Evolutionary conservation across 2,113 vertebrate genomes (phyloP).

Genomic region (Ascaphus truei): DNA sequence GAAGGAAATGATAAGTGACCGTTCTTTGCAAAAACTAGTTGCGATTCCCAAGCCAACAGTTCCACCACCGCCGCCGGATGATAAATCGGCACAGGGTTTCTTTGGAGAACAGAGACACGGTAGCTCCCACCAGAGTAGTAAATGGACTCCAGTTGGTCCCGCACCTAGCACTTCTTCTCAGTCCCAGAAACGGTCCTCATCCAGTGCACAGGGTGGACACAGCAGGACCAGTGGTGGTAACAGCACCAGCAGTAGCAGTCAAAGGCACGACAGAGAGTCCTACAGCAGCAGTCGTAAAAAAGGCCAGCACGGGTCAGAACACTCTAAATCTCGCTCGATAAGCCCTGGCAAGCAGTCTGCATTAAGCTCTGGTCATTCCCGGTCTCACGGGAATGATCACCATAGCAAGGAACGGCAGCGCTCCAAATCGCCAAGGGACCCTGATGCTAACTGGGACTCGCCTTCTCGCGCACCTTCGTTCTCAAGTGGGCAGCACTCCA

Average conservation of each 20-base stretch:
- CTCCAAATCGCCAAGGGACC: slow-evolving; percentile 89
- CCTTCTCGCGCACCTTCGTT: slow-evolving; percentile 87
- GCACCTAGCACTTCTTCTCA: slow-evolving; percentile 77
- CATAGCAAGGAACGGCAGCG: slow-evolving; percentile 90
- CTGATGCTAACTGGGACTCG: slow-evolving; percentile 93
- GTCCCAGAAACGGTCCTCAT: slow-evolving; percentile 81
- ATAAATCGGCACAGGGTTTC: slow-evolving; percentile 77
- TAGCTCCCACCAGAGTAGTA: slow-evolving; percentile 81
- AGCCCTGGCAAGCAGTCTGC: slow-evolving; percentile 76
- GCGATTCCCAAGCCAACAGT: slow-evolving; percentile 76
- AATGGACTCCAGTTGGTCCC: slow-evolving; percentile 94
- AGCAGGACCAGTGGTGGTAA: slow-evolving; percentile 52
- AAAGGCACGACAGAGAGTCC: slow-evolving; percentile 82
- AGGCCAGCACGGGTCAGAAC: slow-evolving; percentile 87
- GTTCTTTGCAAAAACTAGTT: slow-evolving; percentile 82
- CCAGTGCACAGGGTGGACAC: slow-evolving; percentile 70
- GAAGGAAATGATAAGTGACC: slow-evolving; percentile 90
- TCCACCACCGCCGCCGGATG: slow-evolving; percentile 82
- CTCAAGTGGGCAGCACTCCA: slow-evolving; percentile 85
- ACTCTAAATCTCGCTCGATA: slow-evolving; percentile 83
- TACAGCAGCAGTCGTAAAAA: slow-evolving; percentile 77
- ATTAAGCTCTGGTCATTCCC: slow-evolving; percentile 75
- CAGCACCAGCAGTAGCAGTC: slow-evolving; percentile 61
- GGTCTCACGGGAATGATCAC: slow-evolving; percentile 79
- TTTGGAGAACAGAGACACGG: slow-evolving; percentile 84